phyloP scores from a whole-genome alignment of 1,140 invertebrate genomes.

The Pseudoatta argentina region DNA sequence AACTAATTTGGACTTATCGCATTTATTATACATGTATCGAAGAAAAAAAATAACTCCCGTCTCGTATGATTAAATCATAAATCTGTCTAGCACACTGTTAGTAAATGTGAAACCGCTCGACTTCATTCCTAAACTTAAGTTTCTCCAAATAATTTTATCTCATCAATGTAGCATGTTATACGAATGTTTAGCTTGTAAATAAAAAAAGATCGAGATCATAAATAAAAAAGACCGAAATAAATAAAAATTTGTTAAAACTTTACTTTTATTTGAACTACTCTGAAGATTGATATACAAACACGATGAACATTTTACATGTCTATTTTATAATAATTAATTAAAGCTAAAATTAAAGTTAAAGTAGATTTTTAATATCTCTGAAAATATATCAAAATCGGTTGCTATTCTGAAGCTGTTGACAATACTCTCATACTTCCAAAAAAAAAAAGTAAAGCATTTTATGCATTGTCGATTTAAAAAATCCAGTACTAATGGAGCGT shows the following conservation, averaged over 20 bases:
- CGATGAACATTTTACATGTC: neutral
- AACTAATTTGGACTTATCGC: neutral
- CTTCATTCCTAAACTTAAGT: neutral
- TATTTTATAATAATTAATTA: neutral
- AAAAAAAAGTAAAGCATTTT: neutral
- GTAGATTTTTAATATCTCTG: slow-evolving; percentile 1
- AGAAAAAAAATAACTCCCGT: neutral
- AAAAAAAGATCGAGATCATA: neutral
- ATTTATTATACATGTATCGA: neutral
- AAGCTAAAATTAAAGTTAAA: neutral
- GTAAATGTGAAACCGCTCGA: neutral
- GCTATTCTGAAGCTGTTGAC: neutral
- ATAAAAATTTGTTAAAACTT: neutral
- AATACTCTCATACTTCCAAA: neutral
- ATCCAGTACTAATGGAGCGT: slow-evolving; percentile 35
- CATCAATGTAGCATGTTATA: neutral
- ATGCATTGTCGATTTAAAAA: slow-evolving; percentile 15
- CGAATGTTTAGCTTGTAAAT: neutral
- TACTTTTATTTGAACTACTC: neutral
- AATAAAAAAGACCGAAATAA: slow-evolving; percentile 16
- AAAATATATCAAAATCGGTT: neutral
- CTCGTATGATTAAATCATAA: slow-evolving; percentile 6
- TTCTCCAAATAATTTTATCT: slow-evolving; percentile 21
- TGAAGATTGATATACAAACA: neutral
- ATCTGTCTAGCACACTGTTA: neutral